Evolutionary conservation across 2,888 invertebrate genomes (phyloP).

Genomic region (Polymixis lichenea): DNA sequence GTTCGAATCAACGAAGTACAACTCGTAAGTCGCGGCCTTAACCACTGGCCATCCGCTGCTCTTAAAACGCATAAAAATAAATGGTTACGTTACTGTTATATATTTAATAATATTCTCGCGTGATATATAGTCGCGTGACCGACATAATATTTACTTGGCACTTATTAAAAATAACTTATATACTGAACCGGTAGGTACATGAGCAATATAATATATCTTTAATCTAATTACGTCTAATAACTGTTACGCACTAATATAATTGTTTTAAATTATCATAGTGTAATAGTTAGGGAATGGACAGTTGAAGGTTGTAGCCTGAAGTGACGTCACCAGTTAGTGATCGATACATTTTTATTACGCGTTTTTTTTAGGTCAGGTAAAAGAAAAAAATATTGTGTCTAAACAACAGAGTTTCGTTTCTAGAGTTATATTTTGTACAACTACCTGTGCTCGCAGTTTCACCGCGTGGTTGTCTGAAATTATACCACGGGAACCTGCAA

Average conservation of each 20-base stretch:
- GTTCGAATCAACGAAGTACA: too few species aligned
- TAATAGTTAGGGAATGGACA: constrained; percentile 17
- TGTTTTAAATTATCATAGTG: constrained; percentile 51
- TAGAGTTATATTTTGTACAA: too few species aligned
- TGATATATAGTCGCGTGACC: constrained; percentile 59
- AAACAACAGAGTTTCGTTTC: not conserved
- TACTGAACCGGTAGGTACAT: constrained; percentile 34
- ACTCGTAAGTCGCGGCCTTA: too few species aligned
- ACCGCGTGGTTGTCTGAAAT: too few species aligned
- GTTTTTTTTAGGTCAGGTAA: not conserved
- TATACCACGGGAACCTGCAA: too few species aligned
- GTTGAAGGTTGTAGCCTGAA: constrained; percentile 17
- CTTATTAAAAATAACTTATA: constrained; percentile 61
- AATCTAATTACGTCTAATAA: constrained; percentile 58
- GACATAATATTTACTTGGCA: constrained; percentile 50
- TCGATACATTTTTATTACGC: constrained; percentile 22
- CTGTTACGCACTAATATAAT: constrained; percentile 48
- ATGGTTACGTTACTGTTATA: constrained; percentile 10
- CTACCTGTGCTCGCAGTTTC: too few species aligned
- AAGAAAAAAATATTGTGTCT: not conserved
- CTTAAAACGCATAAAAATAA: constrained; percentile 16
- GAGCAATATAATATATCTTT: constrained; percentile 54
- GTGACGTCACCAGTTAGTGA: constrained; percentile 27
- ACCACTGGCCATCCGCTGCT: too few species aligned
- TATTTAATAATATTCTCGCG: constrained; percentile 42